Base-by-base conservation (phyloP, 1,140 invertebrate genomes). In the Xylocopa sonorina region DNA sequence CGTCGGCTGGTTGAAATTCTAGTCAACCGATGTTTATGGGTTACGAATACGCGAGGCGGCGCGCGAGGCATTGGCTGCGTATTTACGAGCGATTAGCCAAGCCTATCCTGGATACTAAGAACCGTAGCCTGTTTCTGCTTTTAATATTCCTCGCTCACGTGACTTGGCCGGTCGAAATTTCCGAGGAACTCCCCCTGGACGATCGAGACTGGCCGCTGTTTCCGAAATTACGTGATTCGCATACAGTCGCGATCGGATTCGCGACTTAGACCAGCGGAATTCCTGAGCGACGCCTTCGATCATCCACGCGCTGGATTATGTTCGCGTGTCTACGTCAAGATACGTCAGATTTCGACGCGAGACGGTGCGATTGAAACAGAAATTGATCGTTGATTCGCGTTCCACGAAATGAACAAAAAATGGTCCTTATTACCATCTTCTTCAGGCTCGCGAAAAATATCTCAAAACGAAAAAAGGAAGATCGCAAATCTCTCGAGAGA, bases 21-120 rank as follows among this genome's bases (percentile, higher is more conserved):
- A 58, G 62, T 84, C 83, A 58, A 73, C 63, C 73, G 46, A 43
- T 53, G 18, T 84, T 85, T 84, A 81, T 85, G 73, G 78, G 75
- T 85, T 84, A 85, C 82, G 82, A 85, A 85, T 85, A 84, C 51
- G 32, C 63, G 68, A 81, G 46, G n/a, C 60, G 41, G n/a, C 58
- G n/a, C 58, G 48, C 62, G 46, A 81, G 72, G 67, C 83, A 84
- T 77, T 64, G 51, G 41, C 58, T 68, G 83, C 82, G 83, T 85
- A 85, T 85, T 85, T 85, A 85, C 68, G 82, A 84, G 74, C 68
- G 73, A 85, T 85, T 85, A 85, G 68, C 66, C 66, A 75, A 84
- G 60, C 46, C 66, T 80, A 55, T 72, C 68, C 57, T 78, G 68
- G 60, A 63, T 78, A 78, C 77, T 55, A 29, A 78, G 77, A 78